Conservation (phyloP, 2,113 vertebrate species). For the Montifringilla adamsi region DNA sequence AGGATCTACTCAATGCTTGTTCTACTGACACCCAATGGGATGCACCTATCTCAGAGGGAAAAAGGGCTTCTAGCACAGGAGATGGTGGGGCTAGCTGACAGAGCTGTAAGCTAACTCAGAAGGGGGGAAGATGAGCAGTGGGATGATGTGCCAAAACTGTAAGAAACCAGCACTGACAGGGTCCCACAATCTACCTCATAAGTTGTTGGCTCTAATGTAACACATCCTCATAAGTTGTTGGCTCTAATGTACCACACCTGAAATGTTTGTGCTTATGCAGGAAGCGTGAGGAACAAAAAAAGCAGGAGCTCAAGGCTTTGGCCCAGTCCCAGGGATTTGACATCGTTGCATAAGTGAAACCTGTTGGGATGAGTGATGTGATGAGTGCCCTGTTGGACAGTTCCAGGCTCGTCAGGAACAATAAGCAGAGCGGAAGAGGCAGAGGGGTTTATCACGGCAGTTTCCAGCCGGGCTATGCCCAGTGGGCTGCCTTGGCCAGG, state of each 20-base stretch:
- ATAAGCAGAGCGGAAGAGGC: not conserved
- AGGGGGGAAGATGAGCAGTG: not conserved
- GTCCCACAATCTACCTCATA: not conserved
- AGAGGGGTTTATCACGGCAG: not conserved
- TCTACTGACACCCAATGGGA: fast-evolving
- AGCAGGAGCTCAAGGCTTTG: not conserved
- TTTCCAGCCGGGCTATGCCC: no score
- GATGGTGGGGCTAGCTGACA: not conserved
- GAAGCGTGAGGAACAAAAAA: not conserved
- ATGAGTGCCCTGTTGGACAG: no score
- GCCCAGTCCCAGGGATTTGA: not conserved
- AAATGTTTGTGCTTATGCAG: not conserved
- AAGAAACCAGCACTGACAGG: not conserved
- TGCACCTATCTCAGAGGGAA: not conserved
- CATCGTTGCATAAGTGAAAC: not conserved
- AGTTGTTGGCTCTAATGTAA: not conserved
- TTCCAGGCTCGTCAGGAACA: not conserved
- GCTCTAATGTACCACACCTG: not conserved
- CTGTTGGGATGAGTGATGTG: not conserved
- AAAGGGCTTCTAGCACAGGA: not conserved
- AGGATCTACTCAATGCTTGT: not conserved
- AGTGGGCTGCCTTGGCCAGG: no score
- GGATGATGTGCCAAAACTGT: not conserved
- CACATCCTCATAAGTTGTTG: not conserved
- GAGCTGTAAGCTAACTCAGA: not conserved